Evolutionary conservation across 2,888 invertebrate species (phyloP), one percentile per base, ranked within the genome.

Genomic region (Apotomis turbidana): DNA sequence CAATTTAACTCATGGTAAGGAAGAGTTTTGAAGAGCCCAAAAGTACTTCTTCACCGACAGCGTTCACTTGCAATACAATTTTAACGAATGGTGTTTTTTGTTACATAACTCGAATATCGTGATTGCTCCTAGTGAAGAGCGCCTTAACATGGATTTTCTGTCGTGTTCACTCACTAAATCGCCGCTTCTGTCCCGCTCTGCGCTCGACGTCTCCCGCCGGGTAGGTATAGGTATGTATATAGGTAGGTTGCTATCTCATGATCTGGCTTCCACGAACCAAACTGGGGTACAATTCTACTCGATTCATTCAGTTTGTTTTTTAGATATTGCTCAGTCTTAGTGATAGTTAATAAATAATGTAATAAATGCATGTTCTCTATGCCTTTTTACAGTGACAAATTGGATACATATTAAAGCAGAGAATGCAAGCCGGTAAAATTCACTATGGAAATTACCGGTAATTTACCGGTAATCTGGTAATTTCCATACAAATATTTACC

Each of bases 111-210:
- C 27, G 27, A 27, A 27, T 27, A 2, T 27, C 27, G 27, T 27
- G 27, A 27, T 27, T 27, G 5, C 6, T 6, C 4, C 41, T 6
- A 41, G 41, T 41, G 41, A 41, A 41, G 9, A 49, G 8, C 49
- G 9, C 6, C 49, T 9, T 9, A 41, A 41, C 41, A 41, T 6
- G 3, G 49, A 49, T 9, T 9, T 6, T 6, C 15, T 27, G 49
- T 36, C 68, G 68, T 44, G 61, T 68, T 68, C 60, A 60, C 68
- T 52, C 52, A 60, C 44, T 68, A 9, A 60, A 68, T 54, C 15
- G 54, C 51, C 41, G 51, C 59, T 51, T 36, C 41, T 15, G 13
- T 13, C 57, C 12, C 27, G 57, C 15, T 52, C 44, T 54, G 52
- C n/a, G 44, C 27, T 69, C 36, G 54, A n/a, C 5, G 36, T 51